Conservation (phyloP, 2,888 invertebrate species). For the Ophion slaviceki region DNA sequence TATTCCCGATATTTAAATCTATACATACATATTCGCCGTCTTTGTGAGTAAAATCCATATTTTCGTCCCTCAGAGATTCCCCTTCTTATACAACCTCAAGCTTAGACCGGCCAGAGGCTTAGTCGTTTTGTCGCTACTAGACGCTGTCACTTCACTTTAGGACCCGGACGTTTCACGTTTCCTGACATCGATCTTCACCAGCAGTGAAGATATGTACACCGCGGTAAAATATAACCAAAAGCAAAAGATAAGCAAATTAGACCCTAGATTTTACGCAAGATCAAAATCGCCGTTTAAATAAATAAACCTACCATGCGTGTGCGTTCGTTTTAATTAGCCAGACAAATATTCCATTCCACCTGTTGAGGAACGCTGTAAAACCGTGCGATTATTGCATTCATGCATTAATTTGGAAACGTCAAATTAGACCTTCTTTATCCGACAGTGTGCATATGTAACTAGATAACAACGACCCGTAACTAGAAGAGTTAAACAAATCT, state of each 20-base stretch:
- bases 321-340: neutral
- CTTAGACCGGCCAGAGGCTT: neutral
- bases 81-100: neutral
- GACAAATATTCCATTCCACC: constrained; percentile 32
- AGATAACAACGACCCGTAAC: neutral
- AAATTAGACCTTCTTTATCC: constrained; percentile 13
- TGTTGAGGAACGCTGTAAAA: constrained; percentile 1
- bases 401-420: neutral
- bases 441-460: neutral
- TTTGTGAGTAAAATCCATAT: neutral
- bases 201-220: too few species aligned
- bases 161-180: neutral
- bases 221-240: too few species aligned
- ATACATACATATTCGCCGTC: neutral
- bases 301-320: constrained; percentile 3
- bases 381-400: neutral
- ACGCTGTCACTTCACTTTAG: neutral
- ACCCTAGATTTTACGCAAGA: too few species aligned
- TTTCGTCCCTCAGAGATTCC: neutral
- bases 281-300: neutral
- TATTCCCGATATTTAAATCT: neutral
- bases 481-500: constrained; percentile 28
- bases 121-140: neutral
- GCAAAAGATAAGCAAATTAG: too few species aligned
- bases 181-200: neutral